Conservation (phyloP, 2,113 vertebrate genomes). For the Ageneiosus marmoratus region DNA sequence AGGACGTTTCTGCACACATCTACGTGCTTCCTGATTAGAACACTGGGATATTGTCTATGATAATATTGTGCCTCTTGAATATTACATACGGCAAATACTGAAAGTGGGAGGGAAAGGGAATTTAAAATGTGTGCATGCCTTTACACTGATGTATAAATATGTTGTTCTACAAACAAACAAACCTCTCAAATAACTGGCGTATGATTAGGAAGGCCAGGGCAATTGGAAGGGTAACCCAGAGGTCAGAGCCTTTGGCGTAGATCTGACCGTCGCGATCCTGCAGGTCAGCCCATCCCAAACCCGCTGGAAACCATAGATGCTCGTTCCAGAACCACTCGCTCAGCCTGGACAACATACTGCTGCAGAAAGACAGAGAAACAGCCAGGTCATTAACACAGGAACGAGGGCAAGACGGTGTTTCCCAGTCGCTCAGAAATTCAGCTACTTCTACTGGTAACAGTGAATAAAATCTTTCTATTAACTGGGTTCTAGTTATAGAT, state of each 20-base stretch:
- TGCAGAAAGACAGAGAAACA: neutral
- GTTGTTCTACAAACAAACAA: no score
- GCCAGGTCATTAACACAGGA: neutral
- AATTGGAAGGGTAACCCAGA: slow-evolving; percentile 84
- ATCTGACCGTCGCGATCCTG: slow-evolving; percentile 77
- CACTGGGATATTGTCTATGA: neutral
- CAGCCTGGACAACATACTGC: slow-evolving; percentile 81
- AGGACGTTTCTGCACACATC: no score
- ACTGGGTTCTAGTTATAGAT: neutral
- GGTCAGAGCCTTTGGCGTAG: slow-evolving; percentile 81
- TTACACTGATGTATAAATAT: no score
- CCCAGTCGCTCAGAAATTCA: neutral
- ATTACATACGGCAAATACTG: neutral
- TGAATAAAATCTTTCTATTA: neutral
- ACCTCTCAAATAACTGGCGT: slow-evolving; percentile 89
- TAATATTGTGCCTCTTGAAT: neutral
- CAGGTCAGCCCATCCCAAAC: slow-evolving; percentile 88
- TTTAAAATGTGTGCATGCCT: no score
- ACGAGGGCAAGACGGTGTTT: neutral
- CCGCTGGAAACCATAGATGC: slow-evolving; percentile 88
- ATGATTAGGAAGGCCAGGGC: slow-evolving; percentile 84
- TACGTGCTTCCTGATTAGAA: neutral
- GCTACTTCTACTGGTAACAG: neutral
- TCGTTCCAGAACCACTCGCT: slow-evolving; percentile 88
- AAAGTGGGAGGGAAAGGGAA: neutral